Conservation (phyloP, 2,113 vertebrate genomes). For the Edolisoma coerulescens region DNA sequence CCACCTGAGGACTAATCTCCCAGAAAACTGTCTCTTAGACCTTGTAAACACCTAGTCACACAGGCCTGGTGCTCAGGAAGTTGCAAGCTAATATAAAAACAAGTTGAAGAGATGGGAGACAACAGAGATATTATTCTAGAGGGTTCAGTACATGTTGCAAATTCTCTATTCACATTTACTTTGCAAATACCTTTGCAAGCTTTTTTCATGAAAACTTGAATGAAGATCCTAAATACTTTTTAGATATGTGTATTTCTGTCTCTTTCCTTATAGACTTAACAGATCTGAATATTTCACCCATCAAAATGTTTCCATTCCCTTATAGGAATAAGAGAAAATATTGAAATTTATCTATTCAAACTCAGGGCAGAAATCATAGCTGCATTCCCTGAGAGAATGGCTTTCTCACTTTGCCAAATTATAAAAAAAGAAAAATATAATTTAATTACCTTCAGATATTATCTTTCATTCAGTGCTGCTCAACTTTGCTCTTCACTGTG, state of each 20-base stretch:
- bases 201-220: background rate
- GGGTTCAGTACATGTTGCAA: background rate
- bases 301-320: background rate
- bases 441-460: background rate
- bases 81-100: background rate
- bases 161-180: background rate
- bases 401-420: background rate
- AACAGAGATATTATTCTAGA: background rate
- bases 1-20: slow-evolving; percentile 13
- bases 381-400: background rate
- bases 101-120: background rate
- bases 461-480: background rate
- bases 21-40: background rate
- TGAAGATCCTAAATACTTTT: background rate
- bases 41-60: background rate
- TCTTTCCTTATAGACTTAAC: background rate
- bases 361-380: background rate
- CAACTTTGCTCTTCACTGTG: background rate
- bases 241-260: background rate
- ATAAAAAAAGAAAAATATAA: background rate
- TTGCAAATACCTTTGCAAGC: background rate
- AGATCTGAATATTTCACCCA: background rate
- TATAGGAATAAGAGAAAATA: background rate
- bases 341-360: background rate
- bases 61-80: background rate